Evolutionary conservation across 2,797 vertebrate species (phyloP), one percentile per base, ranked within the genome.

Genomic region (Hoplostethus mediterraneus): DNA sequence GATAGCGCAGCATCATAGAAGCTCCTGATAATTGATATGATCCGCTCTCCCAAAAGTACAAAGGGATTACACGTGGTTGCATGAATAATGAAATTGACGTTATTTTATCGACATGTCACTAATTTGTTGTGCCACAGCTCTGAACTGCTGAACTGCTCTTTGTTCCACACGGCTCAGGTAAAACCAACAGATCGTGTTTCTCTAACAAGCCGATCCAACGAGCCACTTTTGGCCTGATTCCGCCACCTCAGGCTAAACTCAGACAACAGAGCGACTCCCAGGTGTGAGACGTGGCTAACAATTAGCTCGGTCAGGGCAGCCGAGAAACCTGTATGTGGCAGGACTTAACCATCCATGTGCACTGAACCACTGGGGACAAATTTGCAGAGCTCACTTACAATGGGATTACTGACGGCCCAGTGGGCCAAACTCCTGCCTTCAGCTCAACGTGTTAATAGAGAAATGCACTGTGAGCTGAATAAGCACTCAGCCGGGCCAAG

Each of bases 51-150:
- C 63, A 73, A 48, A 49, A 81, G 82, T 68, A 88, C 83, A 90
- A 89, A 81, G 57, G 77, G 87, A 92, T 87, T 89, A 92, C 88
- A 91, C 73, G 81, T 67, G 81, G 85, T 89, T 75, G 78, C 85
- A 91, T 90, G 73, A 90, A 93, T 92, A 91, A 92, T 93, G 77
- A 87, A 92, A 80, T 53, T 75, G 54, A 83, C 71, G 81, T 85
- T 77, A 89, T 88, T 87, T 88, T 79, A 87, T 79, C 88, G 84
- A 91, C 89, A 87, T 69, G 71, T 21, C 28, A 83, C 77, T 83
- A 88, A 89, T 87, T 89, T 90, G 89, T 87, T 80, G 77, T 67
- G 64, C 73, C 31, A 61, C 63, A 63, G 59, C 55, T 0, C 33
- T 49, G 60, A 57, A 51, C 52, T 61, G 58, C 56, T 70, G 71